Percentiles rank a stretch among this genome's conserved stretches.
Evolutionary conservation across 2,797 vertebrate genomes (phyloP).

Genomic region (Pipistrellus kuhlii): DNA sequence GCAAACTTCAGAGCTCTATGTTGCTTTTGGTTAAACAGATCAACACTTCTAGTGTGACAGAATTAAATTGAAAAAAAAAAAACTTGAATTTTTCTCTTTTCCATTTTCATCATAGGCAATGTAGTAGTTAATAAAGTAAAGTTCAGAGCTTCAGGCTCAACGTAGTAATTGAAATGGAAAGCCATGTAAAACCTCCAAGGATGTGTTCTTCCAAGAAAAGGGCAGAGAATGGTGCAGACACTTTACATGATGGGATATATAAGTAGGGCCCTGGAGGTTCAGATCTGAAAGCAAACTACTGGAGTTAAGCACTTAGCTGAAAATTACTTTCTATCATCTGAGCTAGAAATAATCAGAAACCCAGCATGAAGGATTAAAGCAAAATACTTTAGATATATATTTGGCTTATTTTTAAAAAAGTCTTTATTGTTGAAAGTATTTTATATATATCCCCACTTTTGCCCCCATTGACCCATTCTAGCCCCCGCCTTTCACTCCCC

Average conservation of each 20-base stretch:
- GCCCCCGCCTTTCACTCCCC: accelerated
- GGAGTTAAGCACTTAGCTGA: slow-evolving; percentile 67
- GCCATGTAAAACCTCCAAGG: slow-evolving; percentile 47
- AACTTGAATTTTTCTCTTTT: slow-evolving; percentile 4
- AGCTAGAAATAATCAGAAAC: slow-evolving; percentile 70
- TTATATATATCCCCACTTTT: too few relatives aligned
- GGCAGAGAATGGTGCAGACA: slow-evolving; percentile 50
- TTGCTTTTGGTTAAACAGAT: slow-evolving; percentile 63
- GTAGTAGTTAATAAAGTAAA: slow-evolving; percentile 26
- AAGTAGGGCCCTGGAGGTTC: slow-evolving; percentile 62
- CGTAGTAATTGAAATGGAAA: slow-evolving; percentile 63
- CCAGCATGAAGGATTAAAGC: slow-evolving; percentile 72
- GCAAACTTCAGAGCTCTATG: slow-evolving; percentile 35
- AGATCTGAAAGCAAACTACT: slow-evolving; percentile 40
- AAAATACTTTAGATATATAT: slow-evolving; percentile 56
- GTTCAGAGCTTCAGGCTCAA: slow-evolving; percentile 43
- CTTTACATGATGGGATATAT: slow-evolving; percentile 60
- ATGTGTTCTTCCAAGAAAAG: slow-evolving; percentile 53
- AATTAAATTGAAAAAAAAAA: slow-evolving; percentile 34
- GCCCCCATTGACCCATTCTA: too few relatives aligned
- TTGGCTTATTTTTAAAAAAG: slow-evolving; percentile 21
- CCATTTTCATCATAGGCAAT: slow-evolving; percentile 29
- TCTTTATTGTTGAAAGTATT: too few relatives aligned
- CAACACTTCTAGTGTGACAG: slow-evolving; percentile 53
- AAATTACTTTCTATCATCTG: slow-evolving; percentile 76